Conservation (phyloP, 2,113 vertebrate genomes). For the Typhlomys cinereus region DNA sequence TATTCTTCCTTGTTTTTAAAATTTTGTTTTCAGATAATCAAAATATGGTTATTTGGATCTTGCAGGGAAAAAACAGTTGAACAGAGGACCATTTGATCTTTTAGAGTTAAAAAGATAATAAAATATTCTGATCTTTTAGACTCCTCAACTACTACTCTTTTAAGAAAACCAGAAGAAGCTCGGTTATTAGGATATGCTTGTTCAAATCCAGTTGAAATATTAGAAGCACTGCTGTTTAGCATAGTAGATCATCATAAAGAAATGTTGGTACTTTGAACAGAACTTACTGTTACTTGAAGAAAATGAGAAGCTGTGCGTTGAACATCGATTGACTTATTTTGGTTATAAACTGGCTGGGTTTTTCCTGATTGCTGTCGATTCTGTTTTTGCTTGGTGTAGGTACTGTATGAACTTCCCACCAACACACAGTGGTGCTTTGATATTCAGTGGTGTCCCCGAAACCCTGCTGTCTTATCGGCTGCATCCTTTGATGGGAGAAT, state of each 20-base stretch:
- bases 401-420: slow-evolving; percentile 95
- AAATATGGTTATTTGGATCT: slow-evolving; percentile 9
- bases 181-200: background rate
- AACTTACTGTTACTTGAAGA: background rate
- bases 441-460: slow-evolving; percentile 98
- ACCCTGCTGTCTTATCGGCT: slow-evolving; percentile 94
- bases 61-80: background rate
- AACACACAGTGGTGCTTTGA: slow-evolving; percentile 98
- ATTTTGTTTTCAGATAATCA: background rate
- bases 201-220: slow-evolving; percentile 12
- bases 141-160: background rate
- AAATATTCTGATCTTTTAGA: background rate
- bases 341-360: background rate
- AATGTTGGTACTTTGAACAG: background rate
- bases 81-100: background rate
- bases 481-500: slow-evolving; percentile 95
- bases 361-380: slow-evolving; percentile 30
- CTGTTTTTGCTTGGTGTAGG: slow-evolving; percentile 81
- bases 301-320: background rate
- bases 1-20: slow-evolving; percentile 28
- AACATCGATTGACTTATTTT: background rate
- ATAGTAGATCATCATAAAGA: background rate
- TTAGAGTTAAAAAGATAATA: slow-evolving; percentile 1
- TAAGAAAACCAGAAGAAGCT: background rate
- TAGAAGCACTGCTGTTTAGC: background rate